phyloP scores from a whole-genome alignment of 2,797 vertebrate species.

The Melanotaenia trifasciata region DNA sequence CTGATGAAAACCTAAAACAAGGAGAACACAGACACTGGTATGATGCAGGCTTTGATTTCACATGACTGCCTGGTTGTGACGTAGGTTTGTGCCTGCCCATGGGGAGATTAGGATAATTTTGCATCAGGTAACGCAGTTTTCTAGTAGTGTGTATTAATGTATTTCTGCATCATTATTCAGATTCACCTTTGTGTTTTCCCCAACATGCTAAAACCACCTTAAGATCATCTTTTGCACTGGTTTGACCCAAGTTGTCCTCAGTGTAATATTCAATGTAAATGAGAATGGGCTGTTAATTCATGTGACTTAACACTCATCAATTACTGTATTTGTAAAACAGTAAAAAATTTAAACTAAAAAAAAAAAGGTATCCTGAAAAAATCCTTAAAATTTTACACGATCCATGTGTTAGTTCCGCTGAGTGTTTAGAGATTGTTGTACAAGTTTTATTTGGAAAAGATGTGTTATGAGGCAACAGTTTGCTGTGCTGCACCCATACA shows the following conservation, averaged over 20 bases:
- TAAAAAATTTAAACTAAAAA: background rate
- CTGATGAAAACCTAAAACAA: no score
- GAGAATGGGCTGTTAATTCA: background rate
- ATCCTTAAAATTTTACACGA: background rate
- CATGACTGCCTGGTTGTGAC: no score
- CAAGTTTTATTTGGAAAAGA: background rate
- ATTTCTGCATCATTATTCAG: no score
- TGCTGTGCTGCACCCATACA: background rate
- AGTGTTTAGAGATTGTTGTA: no score
- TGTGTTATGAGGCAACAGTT: background rate
- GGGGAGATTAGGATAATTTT: no score
- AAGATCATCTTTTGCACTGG: background rate
- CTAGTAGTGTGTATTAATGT: no score
- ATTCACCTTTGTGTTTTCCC: no score
- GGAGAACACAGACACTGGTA: no score
- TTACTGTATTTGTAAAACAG: background rate
- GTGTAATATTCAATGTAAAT: background rate
- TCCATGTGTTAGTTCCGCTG: background rate
- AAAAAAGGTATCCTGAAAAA: background rate
- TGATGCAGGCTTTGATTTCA: no score
- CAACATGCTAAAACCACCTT: no score
- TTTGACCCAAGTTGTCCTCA: background rate
- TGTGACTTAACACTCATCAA: background rate
- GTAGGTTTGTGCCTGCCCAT: no score
- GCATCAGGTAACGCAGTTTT: background rate